phyloP scores from a whole-genome alignment of 2,797 vertebrate species.

The Enteromius fasciolatus region DNA sequence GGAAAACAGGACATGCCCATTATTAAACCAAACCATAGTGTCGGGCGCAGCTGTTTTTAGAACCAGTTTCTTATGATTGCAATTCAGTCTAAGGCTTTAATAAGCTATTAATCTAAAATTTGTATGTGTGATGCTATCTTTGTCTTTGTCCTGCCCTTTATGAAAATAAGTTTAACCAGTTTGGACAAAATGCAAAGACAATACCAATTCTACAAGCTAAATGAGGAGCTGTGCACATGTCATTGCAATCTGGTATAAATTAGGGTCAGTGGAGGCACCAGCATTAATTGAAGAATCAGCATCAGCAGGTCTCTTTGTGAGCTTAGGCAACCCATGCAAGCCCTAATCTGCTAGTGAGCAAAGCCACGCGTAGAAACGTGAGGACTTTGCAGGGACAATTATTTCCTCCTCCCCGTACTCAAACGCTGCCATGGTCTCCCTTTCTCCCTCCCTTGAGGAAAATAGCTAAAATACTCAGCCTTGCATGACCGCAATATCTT shows the following conservation, averaged over 20 bases:
- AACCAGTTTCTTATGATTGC: neutral
- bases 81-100: neutral
- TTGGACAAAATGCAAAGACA: neutral
- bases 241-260: conserved; percentile 52
- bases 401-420: conserved; percentile 37
- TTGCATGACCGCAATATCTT: conserved; percentile 1
- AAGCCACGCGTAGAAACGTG: conserved; percentile 73
- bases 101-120: neutral
- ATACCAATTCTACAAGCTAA: conserved; percentile 4
- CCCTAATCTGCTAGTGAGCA: conserved; percentile 72
- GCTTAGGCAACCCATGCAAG: conserved; percentile 64
- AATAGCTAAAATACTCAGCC: conserved; percentile 7
- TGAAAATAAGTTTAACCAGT: neutral
- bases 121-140: neutral
- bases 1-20: conserved; percentile 14
- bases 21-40: neutral
- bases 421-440: conserved; percentile 19
- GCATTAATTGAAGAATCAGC: conserved; percentile 63
- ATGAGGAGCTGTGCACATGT: conserved; percentile 31
- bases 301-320: conserved; percentile 64
- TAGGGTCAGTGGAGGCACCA: conserved; percentile 63
- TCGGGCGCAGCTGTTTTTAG: conserved; percentile 4
- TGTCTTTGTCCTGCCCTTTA: neutral
- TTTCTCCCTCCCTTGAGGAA: conserved; percentile 19
- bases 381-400: conserved; percentile 60